A percentile compares a stretch with the other conserved stretches of the same genome.
phyloP scores from a whole-genome alignment of 2,797 vertebrate species.

The Spinus olivaceus region DNA sequence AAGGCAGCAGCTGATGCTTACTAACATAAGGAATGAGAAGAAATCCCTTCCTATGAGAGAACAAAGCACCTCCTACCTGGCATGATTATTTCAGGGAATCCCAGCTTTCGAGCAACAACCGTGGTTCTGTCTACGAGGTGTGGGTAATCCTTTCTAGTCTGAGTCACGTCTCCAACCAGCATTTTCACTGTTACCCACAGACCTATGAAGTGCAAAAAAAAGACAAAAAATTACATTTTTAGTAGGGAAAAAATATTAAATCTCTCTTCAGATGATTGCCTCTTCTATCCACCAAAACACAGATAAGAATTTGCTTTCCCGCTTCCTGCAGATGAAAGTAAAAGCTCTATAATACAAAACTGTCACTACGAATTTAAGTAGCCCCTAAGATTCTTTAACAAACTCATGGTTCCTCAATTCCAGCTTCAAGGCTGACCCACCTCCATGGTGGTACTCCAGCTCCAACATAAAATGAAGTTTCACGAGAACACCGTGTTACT shows the following conservation, averaged over 20 bases:
- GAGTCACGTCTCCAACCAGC: constrained; percentile 90
- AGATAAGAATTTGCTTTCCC: neutral
- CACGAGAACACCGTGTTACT: neutral
- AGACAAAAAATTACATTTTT: neutral
- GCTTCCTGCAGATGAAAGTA: neutral
- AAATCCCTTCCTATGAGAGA: neutral
- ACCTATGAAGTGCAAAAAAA: constrained; percentile 67
- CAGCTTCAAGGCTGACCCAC: neutral
- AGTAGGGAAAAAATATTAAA: neutral
- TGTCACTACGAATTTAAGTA: neutral
- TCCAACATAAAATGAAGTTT: neutral
- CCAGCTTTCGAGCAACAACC: constrained; percentile 91
- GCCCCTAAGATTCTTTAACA: neutral
- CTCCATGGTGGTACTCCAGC: neutral
- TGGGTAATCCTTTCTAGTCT: constrained; percentile 94
- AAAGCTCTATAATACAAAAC: neutral
- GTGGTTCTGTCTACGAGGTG: constrained; percentile 97
- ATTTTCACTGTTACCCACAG: constrained; percentile 98
- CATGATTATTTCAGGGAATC: constrained; percentile 99
- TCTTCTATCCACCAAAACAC: neutral
- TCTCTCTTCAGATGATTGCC: neutral
- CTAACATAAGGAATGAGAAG: neutral
- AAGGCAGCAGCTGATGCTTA: neutral
- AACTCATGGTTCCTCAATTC: neutral
- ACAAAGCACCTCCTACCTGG: constrained; percentile 76